These are phyloP conservation scores for Galerucella calmariensis DNA, from an alignment of 2,888 invertebrate genomes.

Conservation along the genomic window DNA sequence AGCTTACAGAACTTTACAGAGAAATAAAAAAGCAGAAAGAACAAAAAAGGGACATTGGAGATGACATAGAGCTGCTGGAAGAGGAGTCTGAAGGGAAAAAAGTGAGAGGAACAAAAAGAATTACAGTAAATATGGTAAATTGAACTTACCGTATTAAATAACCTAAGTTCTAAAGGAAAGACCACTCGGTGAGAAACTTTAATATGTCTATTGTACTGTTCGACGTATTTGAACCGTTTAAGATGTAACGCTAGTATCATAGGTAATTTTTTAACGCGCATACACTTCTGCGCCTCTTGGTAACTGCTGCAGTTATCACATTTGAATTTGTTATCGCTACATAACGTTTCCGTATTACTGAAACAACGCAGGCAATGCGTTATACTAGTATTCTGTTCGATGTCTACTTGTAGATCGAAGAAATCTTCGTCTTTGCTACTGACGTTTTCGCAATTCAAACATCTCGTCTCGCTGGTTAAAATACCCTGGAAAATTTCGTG, in stretches of 20 bases:
- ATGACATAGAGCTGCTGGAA: too few species aligned
- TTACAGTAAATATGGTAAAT: neutral
- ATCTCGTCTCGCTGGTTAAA: conserved; percentile 97
- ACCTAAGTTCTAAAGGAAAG: conserved; percentile 95
- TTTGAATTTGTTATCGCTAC: conserved; percentile 99
- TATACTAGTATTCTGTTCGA: conserved; percentile 99
- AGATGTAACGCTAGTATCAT: conserved; percentile 97
- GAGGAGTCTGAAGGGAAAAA: too few species aligned
- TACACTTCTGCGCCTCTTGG: conserved; percentile 98
- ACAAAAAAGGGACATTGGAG: too few species aligned
- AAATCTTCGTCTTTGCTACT: conserved; percentile 99
- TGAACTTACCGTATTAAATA: conserved; percentile 92
- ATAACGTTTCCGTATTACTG: conserved; percentile 97
- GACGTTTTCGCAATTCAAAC: conserved; percentile 99
- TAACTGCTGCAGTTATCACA: conserved; percentile 99
- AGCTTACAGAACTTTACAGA: too few species aligned
- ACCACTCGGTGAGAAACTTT: conserved; percentile 99
- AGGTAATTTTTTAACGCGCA: conserved; percentile 98
- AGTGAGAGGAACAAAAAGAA: too few species aligned
- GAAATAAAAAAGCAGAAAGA: too few species aligned
- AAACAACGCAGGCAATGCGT: conserved; percentile 98
- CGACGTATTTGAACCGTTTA: conserved; percentile 97
- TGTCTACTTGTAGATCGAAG: conserved; percentile 98
- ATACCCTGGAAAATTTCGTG: conserved; percentile 99
- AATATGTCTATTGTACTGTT: conserved; percentile 97